Percentiles rank a stretch among this genome's conserved stretches.
These are phyloP conservation scores for Aphelenchoides bicaudatus DNA, from an alignment of 2,888 invertebrate genomes.

Conservation along the genomic window DNA sequence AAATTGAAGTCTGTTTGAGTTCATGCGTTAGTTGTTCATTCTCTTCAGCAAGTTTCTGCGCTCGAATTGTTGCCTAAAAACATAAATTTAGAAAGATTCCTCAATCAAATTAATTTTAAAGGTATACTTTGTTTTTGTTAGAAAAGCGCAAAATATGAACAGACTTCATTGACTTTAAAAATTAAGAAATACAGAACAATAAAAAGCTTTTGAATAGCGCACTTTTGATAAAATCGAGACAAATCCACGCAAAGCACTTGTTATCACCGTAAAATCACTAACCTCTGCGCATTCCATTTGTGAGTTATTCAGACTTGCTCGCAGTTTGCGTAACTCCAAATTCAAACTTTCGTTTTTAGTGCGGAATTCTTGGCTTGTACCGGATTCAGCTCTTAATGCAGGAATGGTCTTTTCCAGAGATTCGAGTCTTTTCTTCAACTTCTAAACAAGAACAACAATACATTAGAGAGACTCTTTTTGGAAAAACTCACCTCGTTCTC, in stretches of 20 bases:
- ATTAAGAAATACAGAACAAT: too few species aligned
- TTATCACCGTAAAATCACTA: too few species aligned
- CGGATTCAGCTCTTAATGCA: neutral
- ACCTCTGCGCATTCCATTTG: too few species aligned
- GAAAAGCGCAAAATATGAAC: too few species aligned
- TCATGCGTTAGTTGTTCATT: slow-evolving; percentile 10
- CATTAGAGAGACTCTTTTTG: neutral
- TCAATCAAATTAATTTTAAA: neutral
- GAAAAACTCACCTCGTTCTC: slow-evolving; percentile 1
- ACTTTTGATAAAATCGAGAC: too few species aligned
- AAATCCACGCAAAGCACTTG: too few species aligned
- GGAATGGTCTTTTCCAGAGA: neutral
- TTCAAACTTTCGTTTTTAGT: neutral
- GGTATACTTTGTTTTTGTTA: too few species aligned
- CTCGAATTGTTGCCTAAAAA: neutral
- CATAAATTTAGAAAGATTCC: neutral
- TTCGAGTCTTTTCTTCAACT: neutral
- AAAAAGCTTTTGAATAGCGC: too few species aligned
- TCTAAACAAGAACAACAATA: slow-evolving; percentile 9
- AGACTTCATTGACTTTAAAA: too few species aligned
- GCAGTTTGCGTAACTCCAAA: too few species aligned
- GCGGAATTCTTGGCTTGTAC: neutral
- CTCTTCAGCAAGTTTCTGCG: slow-evolving; percentile 13
- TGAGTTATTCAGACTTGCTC: too few species aligned
- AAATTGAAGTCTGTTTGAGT: neutral